Evolutionary conservation across 1,140 invertebrate species (phyloP), one percentile per base, ranked within the genome.

Genomic region (Potamilus streckersoni): DNA sequence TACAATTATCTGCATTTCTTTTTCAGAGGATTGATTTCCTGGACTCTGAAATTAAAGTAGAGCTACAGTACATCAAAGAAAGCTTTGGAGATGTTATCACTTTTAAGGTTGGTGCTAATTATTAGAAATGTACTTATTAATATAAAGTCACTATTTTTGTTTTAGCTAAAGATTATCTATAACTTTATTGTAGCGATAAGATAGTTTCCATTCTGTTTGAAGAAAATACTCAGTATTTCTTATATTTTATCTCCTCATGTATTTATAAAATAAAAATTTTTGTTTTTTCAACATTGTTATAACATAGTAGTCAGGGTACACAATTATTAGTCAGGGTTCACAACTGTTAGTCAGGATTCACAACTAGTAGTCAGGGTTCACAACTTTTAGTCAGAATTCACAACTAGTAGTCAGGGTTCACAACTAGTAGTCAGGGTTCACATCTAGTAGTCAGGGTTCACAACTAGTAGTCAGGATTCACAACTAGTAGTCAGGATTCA

Each of bases 11-110:
- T 8, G 0, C 6, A 70, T 27, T 78, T 12, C 71, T 70, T 63
- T 84, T 83, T 65, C 81, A 89, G 87, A 83, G 84, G 79, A 87
- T 89, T 69, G 87, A 89, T 61, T 73, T 67, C 31, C 59, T 87
- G 62, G 86, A 87, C 27, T 23, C 62, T 8, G 83, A 85, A 63
- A 83, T 89, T 14, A 84, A 83, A 76, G 64, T 81, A 56, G 84
- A 86, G 64, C 31, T 89, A 55, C 76, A 83, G n/a, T 78, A 82
- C 59, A 80, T 89, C 17, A 83, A 78, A 62, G 71, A 81, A 23
- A 75, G 84, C 17, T 89, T 85, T 60, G 79, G 85, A 61, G 87
- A 89, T 80, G 74, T 76, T 20, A 83, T 89, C n/a, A 86, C 87
- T 58, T 89, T 85, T 73, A 86, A 86, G 83, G 88, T 89, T 82